Evolutionary conservation across 2,113 vertebrate species (phyloP).

Genomic region (Ciconia stormi): DNA sequence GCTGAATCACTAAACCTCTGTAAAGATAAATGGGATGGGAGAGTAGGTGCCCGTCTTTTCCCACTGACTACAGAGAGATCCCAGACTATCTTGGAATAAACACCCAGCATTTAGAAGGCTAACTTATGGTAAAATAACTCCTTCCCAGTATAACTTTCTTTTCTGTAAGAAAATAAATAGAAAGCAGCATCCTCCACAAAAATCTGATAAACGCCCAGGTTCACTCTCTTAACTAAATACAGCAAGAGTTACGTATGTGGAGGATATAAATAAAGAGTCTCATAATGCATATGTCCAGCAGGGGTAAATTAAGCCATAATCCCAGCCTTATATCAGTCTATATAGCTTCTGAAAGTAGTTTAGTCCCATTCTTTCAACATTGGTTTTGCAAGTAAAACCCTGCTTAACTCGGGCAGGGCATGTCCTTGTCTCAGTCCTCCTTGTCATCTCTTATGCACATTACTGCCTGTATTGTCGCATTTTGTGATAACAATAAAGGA

Average conservation of each 20-base stretch:
- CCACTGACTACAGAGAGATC: background rate
- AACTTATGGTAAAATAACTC: background rate
- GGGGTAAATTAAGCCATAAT: background rate
- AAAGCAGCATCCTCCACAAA: background rate
- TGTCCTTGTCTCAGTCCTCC: conserved; percentile 26
- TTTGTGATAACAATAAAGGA: background rate
- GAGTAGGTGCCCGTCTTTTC: background rate
- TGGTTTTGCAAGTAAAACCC: background rate
- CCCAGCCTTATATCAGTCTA: background rate
- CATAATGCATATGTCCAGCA: background rate
- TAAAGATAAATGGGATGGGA: background rate
- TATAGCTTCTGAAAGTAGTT: background rate
- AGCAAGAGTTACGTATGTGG: background rate
- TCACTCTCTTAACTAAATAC: background rate
- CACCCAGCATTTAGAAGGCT: background rate
- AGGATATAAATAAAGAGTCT: background rate
- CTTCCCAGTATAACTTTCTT: background rate
- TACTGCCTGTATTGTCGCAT: background rate
- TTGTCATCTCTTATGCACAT: conserved; percentile 6
- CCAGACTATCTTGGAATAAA: background rate
- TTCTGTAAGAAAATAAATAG: background rate
- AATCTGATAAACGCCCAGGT: background rate
- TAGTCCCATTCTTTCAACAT: background rate
- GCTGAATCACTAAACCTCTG: background rate
- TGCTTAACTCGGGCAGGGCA: background rate